phyloP scores from a whole-genome alignment of 37 sponge, comb jelly and placozoan species.

The Aplysina aerophoba region DNA sequence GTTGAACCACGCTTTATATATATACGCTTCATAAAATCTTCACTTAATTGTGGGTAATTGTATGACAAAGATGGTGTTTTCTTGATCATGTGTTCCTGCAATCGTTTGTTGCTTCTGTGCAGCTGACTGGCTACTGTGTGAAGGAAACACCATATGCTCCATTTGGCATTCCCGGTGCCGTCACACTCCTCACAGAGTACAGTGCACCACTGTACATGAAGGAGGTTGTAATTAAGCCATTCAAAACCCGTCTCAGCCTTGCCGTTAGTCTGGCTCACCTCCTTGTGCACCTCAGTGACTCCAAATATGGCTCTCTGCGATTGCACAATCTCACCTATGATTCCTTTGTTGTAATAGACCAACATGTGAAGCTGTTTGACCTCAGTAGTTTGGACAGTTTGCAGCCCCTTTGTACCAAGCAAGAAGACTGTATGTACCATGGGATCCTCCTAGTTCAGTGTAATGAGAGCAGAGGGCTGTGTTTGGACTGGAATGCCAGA shows the following conservation, averaged over 20 bases:
- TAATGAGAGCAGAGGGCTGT: not conserved
- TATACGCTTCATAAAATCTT: not conserved
- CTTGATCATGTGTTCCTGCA: not conserved
- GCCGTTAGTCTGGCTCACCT: not conserved
- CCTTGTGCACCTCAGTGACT: not conserved
- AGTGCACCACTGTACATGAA: not conserved
- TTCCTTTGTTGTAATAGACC: not conserved
- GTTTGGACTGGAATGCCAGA: not conserved
- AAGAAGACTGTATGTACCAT: not conserved
- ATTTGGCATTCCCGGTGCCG: not conserved
- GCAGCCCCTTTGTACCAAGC: not conserved
- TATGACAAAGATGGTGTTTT: too few species aligned
- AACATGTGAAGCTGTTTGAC: conserved; percentile 26
- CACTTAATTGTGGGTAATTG: too few species aligned
- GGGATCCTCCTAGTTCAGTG: not conserved
- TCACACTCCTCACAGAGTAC: conserved; percentile 5
- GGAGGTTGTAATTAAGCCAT: not conserved
- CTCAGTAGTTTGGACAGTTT: not conserved
- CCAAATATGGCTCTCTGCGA: conserved; percentile 1
- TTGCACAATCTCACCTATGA: not conserved
- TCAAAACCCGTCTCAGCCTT: not conserved
- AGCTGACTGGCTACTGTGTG: not conserved
- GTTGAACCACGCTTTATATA: not conserved
- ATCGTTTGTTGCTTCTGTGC: not conserved
- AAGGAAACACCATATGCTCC: too few species aligned